Evolutionary conservation across 2,797 vertebrate genomes (phyloP), one percentile per base, ranked within the genome.

Genomic region (Labeo calbasu): DNA sequence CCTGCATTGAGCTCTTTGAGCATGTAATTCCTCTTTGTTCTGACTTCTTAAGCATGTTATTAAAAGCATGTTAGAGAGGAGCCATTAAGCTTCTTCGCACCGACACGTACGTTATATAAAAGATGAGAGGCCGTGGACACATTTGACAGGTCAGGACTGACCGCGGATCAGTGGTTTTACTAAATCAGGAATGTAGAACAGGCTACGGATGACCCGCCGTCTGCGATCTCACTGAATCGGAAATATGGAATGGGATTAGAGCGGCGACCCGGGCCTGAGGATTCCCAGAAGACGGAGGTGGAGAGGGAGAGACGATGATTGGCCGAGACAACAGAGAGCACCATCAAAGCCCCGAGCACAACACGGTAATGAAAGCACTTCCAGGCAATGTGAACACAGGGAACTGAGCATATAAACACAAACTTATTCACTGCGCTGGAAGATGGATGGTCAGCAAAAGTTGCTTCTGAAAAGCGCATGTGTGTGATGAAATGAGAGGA

Each of bases 31-130:
- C 36, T 87, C 84, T 82, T 84, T 79, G 79, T 69, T 84, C 73
- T 68, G 81, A 88, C 76, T 86, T 87, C 21, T 46, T 68, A 88
- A 85, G 85, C 70, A 66, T 85, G 70, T 83, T 88, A 89, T 89
- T 83, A 73, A 79, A 90, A 87, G 79, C 75, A 84, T 61, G 61
- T 79, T 76, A 63, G 40, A 85, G 84, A 78, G 75, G 65, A 82
- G 65, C 82, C 75, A 78, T 86, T 79, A 63, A 86, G 84, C 82
- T 82, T 48, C 23, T 72, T 71, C n/a, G 66, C 69, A 36, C 70
- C 19, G 73, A 73, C 83, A 63, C 23, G 36, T 69, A 43, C 7
- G 4, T 70, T 51, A 51, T 71, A 25, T 65, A 63, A 84, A 71
- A 19, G 53, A 77, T 59, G 51, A 70, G 78, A 71, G 23, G 25